Evolutionary conservation across 1,140 invertebrate genomes (phyloP), one percentile per base, ranked within the genome.

Genomic region (Drosophila ogumai): DNA sequence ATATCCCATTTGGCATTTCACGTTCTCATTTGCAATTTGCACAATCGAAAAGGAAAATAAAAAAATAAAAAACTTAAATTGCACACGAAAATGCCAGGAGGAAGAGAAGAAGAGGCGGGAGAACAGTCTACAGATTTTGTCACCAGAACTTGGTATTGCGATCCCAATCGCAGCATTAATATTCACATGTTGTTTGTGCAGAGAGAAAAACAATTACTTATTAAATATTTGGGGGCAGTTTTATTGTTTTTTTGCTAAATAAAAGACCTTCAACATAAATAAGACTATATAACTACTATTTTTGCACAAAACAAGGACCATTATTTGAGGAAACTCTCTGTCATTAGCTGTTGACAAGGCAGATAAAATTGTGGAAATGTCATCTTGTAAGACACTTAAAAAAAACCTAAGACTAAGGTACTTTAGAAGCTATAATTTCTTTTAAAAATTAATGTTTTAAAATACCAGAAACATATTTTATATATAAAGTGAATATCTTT

Each of bases 111-210:
- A 38, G 59, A 50, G 66, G 54, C 36, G 49, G 71, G 36, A 43
- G 57, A 55, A 49, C 69, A 55, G 40, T 75, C 73, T 75, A 65
- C 52, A 75, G 73, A 66, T 75, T 66, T 86, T 87, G 82, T 87
- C 82, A 79, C 82, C 81, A 87, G 79, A 82, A 74, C 69, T 77
- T 32, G 46, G 60, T 36, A 69, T 32, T 75, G 63, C 69, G 81
- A 84, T 85, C 52, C 60, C 59, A 67, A 79, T 84, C 31, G 80
- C 77, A 72, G 77, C 86, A 90, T 90, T 90, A 90, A 90, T 90
- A 90, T 90, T 90, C 85, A 90, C 86, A 88, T 85, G 86, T 90
- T 78, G 85, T 85, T 81, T 68, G 46, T 58, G 47, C 66, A 69
- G 38, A 44, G 47, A n/a, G 32, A 69, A 43, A 69, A 69, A 65